Percentiles rank a stretch among this genome's conserved stretches.
phyloP scores from a whole-genome alignment of 2,797 vertebrate genomes.

The Choloepus didactylus region DNA sequence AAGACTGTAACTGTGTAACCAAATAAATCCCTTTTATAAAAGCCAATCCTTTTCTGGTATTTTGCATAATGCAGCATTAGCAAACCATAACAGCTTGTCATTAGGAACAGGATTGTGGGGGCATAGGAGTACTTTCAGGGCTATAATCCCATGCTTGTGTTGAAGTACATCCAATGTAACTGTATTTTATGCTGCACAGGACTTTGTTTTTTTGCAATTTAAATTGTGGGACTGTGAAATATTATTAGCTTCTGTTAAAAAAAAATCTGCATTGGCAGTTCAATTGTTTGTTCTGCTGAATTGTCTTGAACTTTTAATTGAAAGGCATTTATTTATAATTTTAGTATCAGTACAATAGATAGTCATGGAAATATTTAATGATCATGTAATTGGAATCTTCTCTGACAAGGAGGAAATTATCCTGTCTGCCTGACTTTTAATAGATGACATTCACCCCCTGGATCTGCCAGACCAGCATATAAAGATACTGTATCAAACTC shows the following conservation, averaged over 20 bases:
- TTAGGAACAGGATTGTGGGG: no score
- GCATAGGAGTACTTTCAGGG: neutral
- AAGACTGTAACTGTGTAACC: no score
- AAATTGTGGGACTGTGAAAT: slow-evolving; percentile 53
- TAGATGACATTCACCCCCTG: slow-evolving; percentile 73
- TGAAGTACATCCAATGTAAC: slow-evolving; percentile 41
- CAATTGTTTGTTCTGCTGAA: slow-evolving; percentile 77
- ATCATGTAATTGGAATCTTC: slow-evolving; percentile 70
- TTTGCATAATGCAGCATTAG: no score
- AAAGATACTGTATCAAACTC: slow-evolving; percentile 51
- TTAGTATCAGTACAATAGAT: slow-evolving; percentile 83
- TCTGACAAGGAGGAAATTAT: slow-evolving; percentile 81
- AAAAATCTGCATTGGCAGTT: slow-evolving; percentile 63
- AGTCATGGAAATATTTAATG: slow-evolving; percentile 83
- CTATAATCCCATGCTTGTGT: slow-evolving; percentile 16
- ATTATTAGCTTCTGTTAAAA: slow-evolving; percentile 69
- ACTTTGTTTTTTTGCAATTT: slow-evolving; percentile 71
- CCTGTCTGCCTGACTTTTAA: slow-evolving; percentile 76
- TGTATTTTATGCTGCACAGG: slow-evolving; percentile 48
- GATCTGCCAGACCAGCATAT: slow-evolving; percentile 29
- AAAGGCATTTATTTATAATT: slow-evolving; percentile 85
- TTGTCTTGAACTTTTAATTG: slow-evolving; percentile 86
- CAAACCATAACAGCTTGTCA: neutral
- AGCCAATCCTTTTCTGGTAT: no score
- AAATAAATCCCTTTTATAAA: no score